Conservation (phyloP, 2,113 vertebrate genomes). For the Myrmecobius fasciatus region DNA sequence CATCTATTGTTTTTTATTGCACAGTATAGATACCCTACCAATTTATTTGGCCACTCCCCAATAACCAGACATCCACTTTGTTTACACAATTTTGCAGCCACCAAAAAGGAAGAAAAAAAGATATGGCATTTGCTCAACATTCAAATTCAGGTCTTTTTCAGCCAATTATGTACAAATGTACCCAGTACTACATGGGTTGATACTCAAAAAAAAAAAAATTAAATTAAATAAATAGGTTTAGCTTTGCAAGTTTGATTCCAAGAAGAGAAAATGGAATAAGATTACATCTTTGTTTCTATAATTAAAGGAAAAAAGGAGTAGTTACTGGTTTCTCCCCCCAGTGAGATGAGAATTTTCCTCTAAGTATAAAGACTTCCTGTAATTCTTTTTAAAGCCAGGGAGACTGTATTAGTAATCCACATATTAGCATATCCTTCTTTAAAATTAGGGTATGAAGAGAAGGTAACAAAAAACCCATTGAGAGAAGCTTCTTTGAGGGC, state of each 20-base stretch:
- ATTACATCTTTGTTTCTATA: background rate
- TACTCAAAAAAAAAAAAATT: background rate
- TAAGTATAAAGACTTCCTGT: background rate
- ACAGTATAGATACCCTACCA: background rate
- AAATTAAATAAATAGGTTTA: no score
- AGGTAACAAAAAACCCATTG: background rate
- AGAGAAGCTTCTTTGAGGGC: background rate
- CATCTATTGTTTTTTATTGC: background rate
- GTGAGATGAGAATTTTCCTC: background rate
- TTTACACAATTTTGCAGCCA: background rate
- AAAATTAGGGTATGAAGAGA: background rate
- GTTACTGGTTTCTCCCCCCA: background rate
- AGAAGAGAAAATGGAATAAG: background rate
- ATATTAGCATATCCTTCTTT: background rate
- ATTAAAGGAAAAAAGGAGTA: background rate
- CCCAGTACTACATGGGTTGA: background rate
- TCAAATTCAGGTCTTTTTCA: background rate
- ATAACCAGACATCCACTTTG: background rate
- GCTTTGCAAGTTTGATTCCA: background rate
- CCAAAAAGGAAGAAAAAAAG: background rate
- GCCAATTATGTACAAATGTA: background rate
- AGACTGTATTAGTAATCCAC: background rate
- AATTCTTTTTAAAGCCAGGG: background rate
- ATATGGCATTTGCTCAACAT: background rate
- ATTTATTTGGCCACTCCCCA: background rate